Evolutionary conservation across 2,797 vertebrate genomes (phyloP).

Genomic region (Microctenopoma lineatum): DNA sequence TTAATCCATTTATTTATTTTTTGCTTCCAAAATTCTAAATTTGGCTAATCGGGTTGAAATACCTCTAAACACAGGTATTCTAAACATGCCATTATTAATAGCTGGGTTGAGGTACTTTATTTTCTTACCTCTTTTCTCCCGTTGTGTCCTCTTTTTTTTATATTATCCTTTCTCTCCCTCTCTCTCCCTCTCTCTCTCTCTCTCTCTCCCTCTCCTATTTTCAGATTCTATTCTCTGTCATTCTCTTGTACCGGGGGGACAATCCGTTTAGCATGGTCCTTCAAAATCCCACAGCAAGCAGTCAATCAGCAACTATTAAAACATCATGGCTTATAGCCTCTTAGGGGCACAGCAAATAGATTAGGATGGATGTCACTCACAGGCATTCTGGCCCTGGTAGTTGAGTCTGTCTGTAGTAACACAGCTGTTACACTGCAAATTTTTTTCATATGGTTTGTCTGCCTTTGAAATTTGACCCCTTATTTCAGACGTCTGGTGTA

Average conservation of each 20-base stretch:
- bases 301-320: conserved; percentile 49
- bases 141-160: too few relatives aligned
- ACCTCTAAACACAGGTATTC: neutral
- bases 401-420: conserved; percentile 53
- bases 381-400: conserved; percentile 28
- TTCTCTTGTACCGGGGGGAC: conserved; percentile 32
- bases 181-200: neutral
- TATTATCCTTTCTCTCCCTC: conserved; percentile 1
- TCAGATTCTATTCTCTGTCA: conserved; percentile 23
- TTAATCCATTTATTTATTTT: conserved; percentile 9
- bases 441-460: conserved; percentile 58
- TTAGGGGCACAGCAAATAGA: conserved; percentile 49
- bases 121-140: too few relatives aligned
- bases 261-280: conserved; percentile 47
- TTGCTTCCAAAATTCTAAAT: neutral
- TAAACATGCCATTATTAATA: neutral
- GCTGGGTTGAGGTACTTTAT: too few relatives aligned
- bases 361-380: conserved; percentile 58
- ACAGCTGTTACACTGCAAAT: conserved; percentile 58
- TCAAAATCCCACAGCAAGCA: conserved; percentile 38
- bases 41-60: neutral
- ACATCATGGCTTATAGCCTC: conserved; percentile 32
- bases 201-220: conserved; percentile 13
- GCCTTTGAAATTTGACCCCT: conserved; percentile 63
- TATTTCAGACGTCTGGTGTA: conserved; percentile 50